Evolutionary conservation across 2,113 vertebrate species (phyloP), one percentile per base, ranked within the genome.

Genomic region (Perca schrenkii): DNA sequence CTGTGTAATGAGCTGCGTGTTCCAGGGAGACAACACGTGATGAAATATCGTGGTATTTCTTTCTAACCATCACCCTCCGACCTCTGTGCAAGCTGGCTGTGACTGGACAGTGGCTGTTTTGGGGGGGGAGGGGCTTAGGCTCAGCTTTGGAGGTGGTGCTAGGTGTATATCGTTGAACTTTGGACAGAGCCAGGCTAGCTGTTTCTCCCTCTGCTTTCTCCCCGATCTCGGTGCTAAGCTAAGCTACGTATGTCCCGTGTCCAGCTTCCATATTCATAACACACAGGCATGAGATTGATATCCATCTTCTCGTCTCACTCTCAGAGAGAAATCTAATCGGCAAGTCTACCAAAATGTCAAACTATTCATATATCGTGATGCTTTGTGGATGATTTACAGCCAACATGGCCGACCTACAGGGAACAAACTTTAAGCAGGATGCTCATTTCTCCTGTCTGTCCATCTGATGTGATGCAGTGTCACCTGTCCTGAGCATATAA

Each of bases 381-480:
- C 3, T 36, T 40, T 68, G 5, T 62, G 4, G 0, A 15, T 54
- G 28, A 19, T 43, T 57, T 7, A 43, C 16, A 21, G n/a, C 17
- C 31, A 21, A 10, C 19, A 25, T 10, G 10, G 34, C 34, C 22
- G 25, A 8, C 21, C 56, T 61, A 25, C 22, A 25, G 62, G 7
- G 40, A 77, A 53, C 36, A 6, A 4, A 34, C 62, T 71, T 60
- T 12, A 31, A 25, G 16, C 68, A 25, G 19, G 34, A 43, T 53
- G 28, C 47, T 62, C 43, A 31, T 57, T 36, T 47, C n/a, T 70
- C 60, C 21, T 67, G 34, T 62, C 6, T 34, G 49, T 49, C 16
- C 19, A 62, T 74, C 2, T 57, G 62, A 73, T 65, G 43, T 60
- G 72, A 53, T 53, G 31, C 54, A 25, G 67, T 46, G 17, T 71